phyloP scores from a whole-genome alignment of 2,888 invertebrate genomes.

The Ryuthela nishihirai region DNA sequence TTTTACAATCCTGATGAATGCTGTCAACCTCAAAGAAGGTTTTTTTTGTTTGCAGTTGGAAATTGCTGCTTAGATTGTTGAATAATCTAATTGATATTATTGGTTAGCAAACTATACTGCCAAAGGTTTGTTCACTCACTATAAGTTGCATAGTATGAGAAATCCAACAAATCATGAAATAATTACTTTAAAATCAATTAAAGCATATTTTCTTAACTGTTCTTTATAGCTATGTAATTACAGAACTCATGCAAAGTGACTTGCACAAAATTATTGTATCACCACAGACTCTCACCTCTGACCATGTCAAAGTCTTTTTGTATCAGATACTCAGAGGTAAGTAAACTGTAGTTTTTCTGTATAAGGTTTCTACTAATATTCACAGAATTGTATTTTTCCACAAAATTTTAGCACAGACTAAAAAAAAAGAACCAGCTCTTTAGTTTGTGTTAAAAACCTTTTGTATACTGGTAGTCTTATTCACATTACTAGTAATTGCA shows the following conservation, averaged over 20 bases:
- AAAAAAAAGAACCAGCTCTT: too few relatives aligned
- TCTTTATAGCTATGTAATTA: constrained; percentile 93
- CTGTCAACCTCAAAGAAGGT: too few relatives aligned
- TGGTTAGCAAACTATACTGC: neutral
- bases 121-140: neutral
- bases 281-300: constrained; percentile 95
- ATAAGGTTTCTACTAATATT: too few relatives aligned
- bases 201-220: constrained; percentile 22
- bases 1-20: too few relatives aligned
- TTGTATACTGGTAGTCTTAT: too few relatives aligned
- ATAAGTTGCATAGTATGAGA: too few relatives aligned
- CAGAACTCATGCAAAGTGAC: constrained; percentile 98
- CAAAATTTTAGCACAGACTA: too few relatives aligned
- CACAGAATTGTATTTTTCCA: too few relatives aligned
- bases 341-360: constrained; percentile 50
- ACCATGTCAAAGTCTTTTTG: constrained; percentile 99
- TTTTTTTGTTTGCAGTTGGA: too few relatives aligned
- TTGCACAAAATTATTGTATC: constrained; percentile 99
- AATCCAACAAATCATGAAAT: neutral
- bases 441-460: too few relatives aligned
- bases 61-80: too few relatives aligned
- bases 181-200: neutral
- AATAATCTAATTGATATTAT: neutral
- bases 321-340: constrained; percentile 98
- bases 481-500: too few relatives aligned